A percentile compares a stretch with the other conserved stretches of the same genome.
These are phyloP conservation scores for Mastacembelus armatus DNA, from an alignment of 2,797 vertebrate species.

Conservation along the genomic window DNA sequence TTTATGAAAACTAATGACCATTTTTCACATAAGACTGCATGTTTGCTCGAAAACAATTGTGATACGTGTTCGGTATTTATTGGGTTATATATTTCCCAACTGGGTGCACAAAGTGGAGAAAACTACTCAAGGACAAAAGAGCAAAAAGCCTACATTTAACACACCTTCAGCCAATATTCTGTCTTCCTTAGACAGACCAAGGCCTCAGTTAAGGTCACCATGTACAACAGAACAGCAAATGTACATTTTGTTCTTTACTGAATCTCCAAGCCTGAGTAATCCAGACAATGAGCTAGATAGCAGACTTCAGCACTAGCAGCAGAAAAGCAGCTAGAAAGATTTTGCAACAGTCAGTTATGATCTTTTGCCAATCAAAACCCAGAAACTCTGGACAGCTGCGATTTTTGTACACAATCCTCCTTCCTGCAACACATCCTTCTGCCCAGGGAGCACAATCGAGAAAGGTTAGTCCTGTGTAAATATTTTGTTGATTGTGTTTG, in stretches of 20 bases:
- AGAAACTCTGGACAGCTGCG: slow-evolving; percentile 46
- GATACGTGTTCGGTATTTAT: background rate
- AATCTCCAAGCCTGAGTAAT: background rate
- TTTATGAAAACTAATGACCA: slow-evolving; percentile 30
- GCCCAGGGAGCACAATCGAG: slow-evolving; percentile 62
- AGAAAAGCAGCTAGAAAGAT: slow-evolving; percentile 3
- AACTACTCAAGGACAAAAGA: slow-evolving; percentile 12
- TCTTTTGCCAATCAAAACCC: slow-evolving; percentile 62
- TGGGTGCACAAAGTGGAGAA: background rate
- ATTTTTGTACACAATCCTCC: slow-evolving; percentile 60
- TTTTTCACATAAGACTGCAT: slow-evolving; percentile 31
- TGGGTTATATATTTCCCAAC: background rate
- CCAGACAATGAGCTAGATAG: background rate
- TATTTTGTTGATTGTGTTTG: slow-evolving; percentile 76
- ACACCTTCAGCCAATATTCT: background rate
- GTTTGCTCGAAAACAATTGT: slow-evolving; percentile 13
- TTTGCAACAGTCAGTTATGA: slow-evolving; percentile 45
- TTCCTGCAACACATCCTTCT: slow-evolving; percentile 66
- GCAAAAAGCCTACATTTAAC: background rate
- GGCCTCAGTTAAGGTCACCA: background rate
- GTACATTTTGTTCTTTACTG: background rate
- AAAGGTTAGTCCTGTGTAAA: slow-evolving; percentile 66
- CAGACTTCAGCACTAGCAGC: slow-evolving; percentile 1
- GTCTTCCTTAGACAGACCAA: background rate
- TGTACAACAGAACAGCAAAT: background rate